A percentile compares a stretch with the other conserved stretches of the same genome.
phyloP scores from a whole-genome alignment of 1,140 invertebrate species.

The Cotesia glomerata region DNA sequence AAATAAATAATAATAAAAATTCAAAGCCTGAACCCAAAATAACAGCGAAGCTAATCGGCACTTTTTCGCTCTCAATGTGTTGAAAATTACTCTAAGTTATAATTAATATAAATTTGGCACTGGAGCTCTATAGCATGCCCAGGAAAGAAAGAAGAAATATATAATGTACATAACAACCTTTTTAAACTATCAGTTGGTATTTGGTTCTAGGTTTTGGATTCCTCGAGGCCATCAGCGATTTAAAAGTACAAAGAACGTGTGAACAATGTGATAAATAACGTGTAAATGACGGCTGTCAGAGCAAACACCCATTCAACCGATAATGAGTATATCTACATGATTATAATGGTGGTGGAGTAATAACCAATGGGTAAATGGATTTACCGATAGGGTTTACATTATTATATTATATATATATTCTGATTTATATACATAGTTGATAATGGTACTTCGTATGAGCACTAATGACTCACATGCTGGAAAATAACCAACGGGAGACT shows the following conservation, averaged over 20 bases:
- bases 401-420: slow-evolving; percentile 3
- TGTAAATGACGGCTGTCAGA: slow-evolving; percentile 1
- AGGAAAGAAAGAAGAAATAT: no score
- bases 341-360: neutral
- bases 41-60: no score
- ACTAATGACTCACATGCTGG: neutral
- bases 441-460: neutral
- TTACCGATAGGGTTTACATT: neutral
- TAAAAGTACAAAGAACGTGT: neutral
- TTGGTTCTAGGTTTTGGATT: no score
- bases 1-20: no score
- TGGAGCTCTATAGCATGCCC: no score
- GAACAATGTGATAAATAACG: slow-evolving; percentile 3
- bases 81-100: no score
- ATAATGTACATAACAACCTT: no score
- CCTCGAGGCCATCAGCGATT: no score
- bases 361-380: slow-evolving; percentile 6
- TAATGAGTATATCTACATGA: neutral
- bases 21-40: no score
- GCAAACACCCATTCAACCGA: neutral
- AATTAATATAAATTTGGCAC: no score
- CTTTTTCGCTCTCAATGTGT: no score
- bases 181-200: no score
- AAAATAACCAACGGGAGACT: slow-evolving; percentile 13
- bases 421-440: neutral